Percentiles rank a stretch among this genome's conserved stretches.
Conservation (phyloP, 2,113 vertebrate species). For the Shinisaurus crocodilurus region DNA sequence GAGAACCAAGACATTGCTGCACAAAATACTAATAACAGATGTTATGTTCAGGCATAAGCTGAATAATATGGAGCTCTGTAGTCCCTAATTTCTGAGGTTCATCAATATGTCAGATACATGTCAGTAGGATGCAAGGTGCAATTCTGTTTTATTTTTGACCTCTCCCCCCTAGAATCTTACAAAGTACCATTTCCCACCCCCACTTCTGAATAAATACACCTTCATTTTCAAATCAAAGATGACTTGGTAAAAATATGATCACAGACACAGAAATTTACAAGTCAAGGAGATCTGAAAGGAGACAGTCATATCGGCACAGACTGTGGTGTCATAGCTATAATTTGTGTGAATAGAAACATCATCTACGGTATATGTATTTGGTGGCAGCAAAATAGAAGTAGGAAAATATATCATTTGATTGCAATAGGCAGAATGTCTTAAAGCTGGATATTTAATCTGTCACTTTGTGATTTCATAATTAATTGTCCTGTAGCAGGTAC, state of each 20-base stretch:
- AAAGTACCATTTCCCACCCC: not conserved
- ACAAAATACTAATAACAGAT: not conserved
- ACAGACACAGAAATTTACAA: not conserved
- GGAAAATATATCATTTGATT: conserved; percentile 9
- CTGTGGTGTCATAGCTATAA: conserved; percentile 5
- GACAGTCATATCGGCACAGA: not conserved
- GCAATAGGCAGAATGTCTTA: not conserved
- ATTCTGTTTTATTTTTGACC: not conserved
- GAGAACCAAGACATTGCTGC: not conserved
- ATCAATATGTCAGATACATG: not conserved
- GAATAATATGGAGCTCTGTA: not conserved
- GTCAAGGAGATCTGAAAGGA: not conserved
- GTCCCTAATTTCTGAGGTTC: not conserved
- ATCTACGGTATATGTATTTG: not conserved
- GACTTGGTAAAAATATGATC: not conserved
- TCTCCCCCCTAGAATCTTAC: not conserved
- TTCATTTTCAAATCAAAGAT: conserved; percentile 1
- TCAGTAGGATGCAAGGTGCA: not conserved
- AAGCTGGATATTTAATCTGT: conserved; percentile 21
- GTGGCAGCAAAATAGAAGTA: not conserved
- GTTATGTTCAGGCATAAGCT: not conserved
- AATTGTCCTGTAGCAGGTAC: not conserved
- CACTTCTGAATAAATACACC: not conserved
- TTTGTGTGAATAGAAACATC: conserved; percentile 14
- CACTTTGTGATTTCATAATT: conserved; percentile 17